phyloP scores from a whole-genome alignment of 2,797 vertebrate genomes.

The Peromyscus attwateri region DNA sequence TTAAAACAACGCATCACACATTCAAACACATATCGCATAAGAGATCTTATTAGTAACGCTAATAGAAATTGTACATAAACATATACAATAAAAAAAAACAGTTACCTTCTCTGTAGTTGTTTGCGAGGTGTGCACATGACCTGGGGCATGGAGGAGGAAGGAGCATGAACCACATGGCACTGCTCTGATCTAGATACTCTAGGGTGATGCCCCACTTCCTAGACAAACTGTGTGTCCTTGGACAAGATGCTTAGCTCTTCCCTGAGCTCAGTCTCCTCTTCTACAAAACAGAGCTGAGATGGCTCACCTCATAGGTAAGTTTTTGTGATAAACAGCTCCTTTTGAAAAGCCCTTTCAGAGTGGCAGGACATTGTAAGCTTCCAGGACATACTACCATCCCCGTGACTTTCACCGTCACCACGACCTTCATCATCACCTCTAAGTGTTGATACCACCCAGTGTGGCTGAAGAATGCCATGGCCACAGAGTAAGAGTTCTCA shows the following conservation, averaged over 20 bases:
- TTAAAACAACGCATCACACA: not conserved
- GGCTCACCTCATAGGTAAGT: not conserved
- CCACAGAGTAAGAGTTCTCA: not conserved
- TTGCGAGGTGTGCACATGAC: not conserved
- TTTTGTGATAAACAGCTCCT: not conserved
- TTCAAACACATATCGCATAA: not conserved
- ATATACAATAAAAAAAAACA: no score
- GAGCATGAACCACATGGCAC: not conserved
- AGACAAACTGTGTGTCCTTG: not conserved
- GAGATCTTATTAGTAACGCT: not conserved
- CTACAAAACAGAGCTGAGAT: not conserved
- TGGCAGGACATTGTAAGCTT: not conserved
- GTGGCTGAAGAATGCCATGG: not conserved
- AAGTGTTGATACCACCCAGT: not conserved
- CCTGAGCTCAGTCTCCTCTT: slow-evolving; percentile 7
- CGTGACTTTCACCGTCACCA: not conserved
- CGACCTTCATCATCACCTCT: not conserved
- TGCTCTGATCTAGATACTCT: not conserved
- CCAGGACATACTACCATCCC: not conserved
- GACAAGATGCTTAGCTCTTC: not conserved
- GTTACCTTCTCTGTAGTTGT: not conserved
- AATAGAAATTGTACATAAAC: not conserved
- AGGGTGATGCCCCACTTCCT: not conserved
- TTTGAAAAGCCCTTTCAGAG: slow-evolving; percentile 42
- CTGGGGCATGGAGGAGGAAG: not conserved